phyloP scores from a whole-genome alignment of 2,113 vertebrate genomes.

The Hippocampus zosterae region DNA sequence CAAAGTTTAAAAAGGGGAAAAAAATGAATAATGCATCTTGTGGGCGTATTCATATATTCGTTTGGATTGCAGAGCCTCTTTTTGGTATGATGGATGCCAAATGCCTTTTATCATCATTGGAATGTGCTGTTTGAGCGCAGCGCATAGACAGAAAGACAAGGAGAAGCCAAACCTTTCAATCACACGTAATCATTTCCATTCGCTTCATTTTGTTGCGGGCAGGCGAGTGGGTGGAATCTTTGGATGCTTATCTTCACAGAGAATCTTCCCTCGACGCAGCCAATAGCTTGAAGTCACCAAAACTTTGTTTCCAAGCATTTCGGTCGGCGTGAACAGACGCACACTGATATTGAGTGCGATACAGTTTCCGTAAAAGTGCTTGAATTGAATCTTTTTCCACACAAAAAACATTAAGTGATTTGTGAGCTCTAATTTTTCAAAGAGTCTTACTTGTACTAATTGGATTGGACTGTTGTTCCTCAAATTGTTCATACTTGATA shows the following conservation, averaged over 20 bases:
- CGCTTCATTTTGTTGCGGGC: slow-evolving; percentile 41
- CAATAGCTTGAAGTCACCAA: slow-evolving; percentile 17
- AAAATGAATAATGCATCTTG: neutral
- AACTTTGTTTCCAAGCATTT: slow-evolving; percentile 6
- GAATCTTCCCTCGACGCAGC: slow-evolving; percentile 17
- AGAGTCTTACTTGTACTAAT: too few relatives aligned
- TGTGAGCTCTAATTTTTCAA: too few relatives aligned
- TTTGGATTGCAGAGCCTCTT: slow-evolving; percentile 9
- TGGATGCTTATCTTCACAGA: slow-evolving; percentile 26
- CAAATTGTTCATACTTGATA: neutral
- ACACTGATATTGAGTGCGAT: neutral
- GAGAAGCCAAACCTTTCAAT: slow-evolving; percentile 53
- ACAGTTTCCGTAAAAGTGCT: neutral
- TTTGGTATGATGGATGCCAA: slow-evolving; percentile 19
- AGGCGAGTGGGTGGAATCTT: slow-evolving; percentile 1
- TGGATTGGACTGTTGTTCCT: too few relatives aligned
- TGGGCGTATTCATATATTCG: slow-evolving; percentile 8
- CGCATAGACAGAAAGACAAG: slow-evolving; percentile 13
- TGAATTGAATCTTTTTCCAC: too few relatives aligned
- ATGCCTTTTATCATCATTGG: slow-evolving; percentile 49
- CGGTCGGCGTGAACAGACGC: slow-evolving; percentile 7
- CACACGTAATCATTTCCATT: slow-evolving; percentile 64
- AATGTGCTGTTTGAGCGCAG: slow-evolving; percentile 44
- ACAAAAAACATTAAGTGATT: too few relatives aligned
- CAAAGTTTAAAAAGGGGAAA: neutral